Conservation (phyloP, 1,140 invertebrate species). For the Drosophila ficusphila region DNA sequence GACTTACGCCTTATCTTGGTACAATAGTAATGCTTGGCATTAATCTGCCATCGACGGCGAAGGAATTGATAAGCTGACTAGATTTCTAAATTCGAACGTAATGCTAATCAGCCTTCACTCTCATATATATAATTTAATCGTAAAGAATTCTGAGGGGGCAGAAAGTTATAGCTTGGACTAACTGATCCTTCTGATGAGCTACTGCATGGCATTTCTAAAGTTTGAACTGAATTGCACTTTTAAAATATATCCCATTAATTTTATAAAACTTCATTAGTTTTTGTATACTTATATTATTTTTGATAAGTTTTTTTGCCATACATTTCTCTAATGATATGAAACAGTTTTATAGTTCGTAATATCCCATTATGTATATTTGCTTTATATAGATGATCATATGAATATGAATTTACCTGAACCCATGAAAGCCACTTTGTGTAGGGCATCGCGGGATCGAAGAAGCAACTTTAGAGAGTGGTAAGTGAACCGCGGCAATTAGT, state of each 20-base stretch:
- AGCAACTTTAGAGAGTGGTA: not conserved
- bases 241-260: no score
- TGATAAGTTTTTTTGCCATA: no score
- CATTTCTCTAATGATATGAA: no score
- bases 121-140: conserved; percentile 23
- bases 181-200: conserved; percentile 2
- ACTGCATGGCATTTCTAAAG: no score
- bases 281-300: no score
- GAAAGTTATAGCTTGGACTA: not conserved
- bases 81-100: conserved; percentile 42
- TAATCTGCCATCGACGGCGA: conserved; percentile 24
- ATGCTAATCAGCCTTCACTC: conserved; percentile 30
- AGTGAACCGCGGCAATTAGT: conserved; percentile 3
- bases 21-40: conserved; percentile 40
- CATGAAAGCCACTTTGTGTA: conserved; percentile 15
- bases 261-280: no score
- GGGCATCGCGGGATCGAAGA: conserved; percentile 4
- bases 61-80: conserved; percentile 21
- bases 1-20: conserved; percentile 25
- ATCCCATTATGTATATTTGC: no score
- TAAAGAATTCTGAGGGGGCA: conserved; percentile 1
- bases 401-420: not conserved
- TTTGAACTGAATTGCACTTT: no score
- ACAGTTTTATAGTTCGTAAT: no score
- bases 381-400: no score